phyloP scores from a whole-genome alignment of 2,113 vertebrate species.

The Salvelinus alpinus region DNA sequence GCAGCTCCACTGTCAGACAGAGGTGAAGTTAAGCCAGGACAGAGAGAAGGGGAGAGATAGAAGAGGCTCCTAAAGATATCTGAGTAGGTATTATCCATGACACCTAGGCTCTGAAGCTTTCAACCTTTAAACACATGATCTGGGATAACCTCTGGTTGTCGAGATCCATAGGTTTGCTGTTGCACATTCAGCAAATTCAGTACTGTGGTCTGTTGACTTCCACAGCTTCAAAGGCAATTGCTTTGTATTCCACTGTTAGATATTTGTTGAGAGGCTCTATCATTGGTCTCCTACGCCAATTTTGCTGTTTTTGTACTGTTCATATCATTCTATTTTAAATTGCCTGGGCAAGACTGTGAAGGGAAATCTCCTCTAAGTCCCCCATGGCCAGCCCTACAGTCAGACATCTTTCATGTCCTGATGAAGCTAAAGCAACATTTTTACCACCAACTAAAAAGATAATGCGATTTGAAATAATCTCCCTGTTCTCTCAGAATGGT shows the following conservation, averaged over 20 bases:
- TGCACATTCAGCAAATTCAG: slow-evolving; percentile 44
- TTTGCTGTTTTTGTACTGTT: slow-evolving; percentile 37
- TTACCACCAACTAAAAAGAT: slow-evolving; percentile 58
- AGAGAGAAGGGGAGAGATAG: slow-evolving; percentile 58
- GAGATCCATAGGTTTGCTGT: slow-evolving; percentile 9
- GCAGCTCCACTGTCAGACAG: slow-evolving; percentile 61
- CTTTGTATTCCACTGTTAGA: slow-evolving; percentile 20
- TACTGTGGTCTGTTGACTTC: slow-evolving; percentile 42
- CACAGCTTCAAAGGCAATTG: slow-evolving; percentile 21
- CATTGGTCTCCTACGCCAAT: slow-evolving; percentile 44
- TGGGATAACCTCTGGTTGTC: slow-evolving; percentile 62
- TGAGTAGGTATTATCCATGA: slow-evolving; percentile 70
- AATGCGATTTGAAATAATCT: slow-evolving; percentile 71
- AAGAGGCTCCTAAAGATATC: slow-evolving; percentile 56
- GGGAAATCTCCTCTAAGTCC: slow-evolving; percentile 58
- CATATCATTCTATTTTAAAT: slow-evolving; percentile 56
- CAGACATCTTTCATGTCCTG: slow-evolving; percentile 61
- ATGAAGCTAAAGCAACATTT: slow-evolving; percentile 63
- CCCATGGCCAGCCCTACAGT: slow-evolving; percentile 18
- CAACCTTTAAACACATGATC: slow-evolving; percentile 68
- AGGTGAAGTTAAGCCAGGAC: slow-evolving; percentile 66
- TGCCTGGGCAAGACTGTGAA: slow-evolving; percentile 51
- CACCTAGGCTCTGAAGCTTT: slow-evolving; percentile 68
- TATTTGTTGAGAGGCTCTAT: slow-evolving; percentile 55
- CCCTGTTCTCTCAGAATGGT: slow-evolving; percentile 55